Evolutionary conservation across 35 echinoderm and acorn worm species (phyloP), one percentile per base, ranked within the genome.

Genomic region (Acanthaster planci): DNA sequence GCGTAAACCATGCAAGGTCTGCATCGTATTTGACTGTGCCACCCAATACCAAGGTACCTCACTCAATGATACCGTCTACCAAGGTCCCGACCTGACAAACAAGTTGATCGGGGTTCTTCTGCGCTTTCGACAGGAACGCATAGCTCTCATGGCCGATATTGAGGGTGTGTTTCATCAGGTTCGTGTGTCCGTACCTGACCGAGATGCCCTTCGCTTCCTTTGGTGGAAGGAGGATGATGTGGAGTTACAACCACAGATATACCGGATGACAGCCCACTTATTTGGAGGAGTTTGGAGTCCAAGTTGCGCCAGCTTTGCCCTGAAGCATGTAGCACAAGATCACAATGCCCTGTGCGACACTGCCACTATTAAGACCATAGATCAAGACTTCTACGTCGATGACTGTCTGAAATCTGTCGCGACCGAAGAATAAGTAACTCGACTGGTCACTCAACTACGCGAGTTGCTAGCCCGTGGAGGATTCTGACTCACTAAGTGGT

Each of bases 381-480:
- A 64, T 21, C 22, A 82, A 10, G 57, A 89, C 39, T 97, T 97
- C 54, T 97, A 97, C 86, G 94, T 97, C 0, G 94, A 97, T 86
- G 90, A 92, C 79, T 86, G 90, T 1, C 37, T 89, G 7, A 85
- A 77, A 26, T 89, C 90, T 39, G 77, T 86, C 27, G 38, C 86
- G 2, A 87, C 83, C 29, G 55, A 31, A 39, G 39, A 89, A 55
- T 52, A 88, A 39, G 85, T 85, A 47, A 93, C 84, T 38, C 21
- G 88, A 2, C 80, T 88, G 31, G 76, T 93, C 31, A 6, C 52
- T 17, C 77, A 38, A 7, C 89, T 77, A 5, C 89, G 57, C 14
- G 38, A 57, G 2, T 42, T 97, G 77, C 87, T 81, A 44, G 56
- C 51, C 9, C 75, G 76, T 35, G 92, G 82, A 40, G 59, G 87